Conservation (phyloP, 2,113 vertebrate species). For the Campylomormyrus tamandua region DNA sequence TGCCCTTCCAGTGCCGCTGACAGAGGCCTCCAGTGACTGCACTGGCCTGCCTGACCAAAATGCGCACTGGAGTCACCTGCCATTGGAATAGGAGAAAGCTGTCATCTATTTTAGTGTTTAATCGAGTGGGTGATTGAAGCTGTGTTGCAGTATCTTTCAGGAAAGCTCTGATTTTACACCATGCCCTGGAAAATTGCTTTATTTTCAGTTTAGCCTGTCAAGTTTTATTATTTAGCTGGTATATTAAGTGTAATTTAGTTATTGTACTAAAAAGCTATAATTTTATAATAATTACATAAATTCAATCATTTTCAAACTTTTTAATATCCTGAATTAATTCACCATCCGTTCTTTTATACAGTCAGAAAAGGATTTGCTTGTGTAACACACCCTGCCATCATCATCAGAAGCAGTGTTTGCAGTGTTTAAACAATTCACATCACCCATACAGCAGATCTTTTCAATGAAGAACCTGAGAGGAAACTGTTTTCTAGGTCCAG, state of each 20-base stretch:
- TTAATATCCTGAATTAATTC: not conserved
- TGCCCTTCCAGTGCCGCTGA: constrained; percentile 34
- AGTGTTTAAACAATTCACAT: not conserved
- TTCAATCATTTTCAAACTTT: not conserved
- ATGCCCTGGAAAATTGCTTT: not conserved
- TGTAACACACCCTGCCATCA: not conserved
- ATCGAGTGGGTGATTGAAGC: not conserved
- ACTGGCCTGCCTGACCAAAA: constrained; percentile 44
- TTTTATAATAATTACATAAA: not conserved
- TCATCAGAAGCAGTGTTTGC: not conserved
- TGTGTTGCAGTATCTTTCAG: not conserved
- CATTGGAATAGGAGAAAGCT: constrained; percentile 40
- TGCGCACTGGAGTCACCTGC: constrained; percentile 23
- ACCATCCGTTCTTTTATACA: not conserved
- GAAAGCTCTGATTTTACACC: not conserved
- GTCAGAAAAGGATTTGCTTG: not conserved
- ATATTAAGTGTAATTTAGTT: not conserved
- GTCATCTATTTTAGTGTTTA: constrained; percentile 38
- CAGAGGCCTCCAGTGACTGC: constrained; percentile 56
- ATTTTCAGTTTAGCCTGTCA: not conserved
- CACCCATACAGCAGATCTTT: not conserved
- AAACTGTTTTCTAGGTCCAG: not conserved
- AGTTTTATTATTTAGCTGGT: not conserved
- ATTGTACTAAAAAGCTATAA: not conserved
- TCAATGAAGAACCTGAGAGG: not conserved